Conservation (phyloP, 1,140 invertebrate species). For the Diorhabda elongata region DNA sequence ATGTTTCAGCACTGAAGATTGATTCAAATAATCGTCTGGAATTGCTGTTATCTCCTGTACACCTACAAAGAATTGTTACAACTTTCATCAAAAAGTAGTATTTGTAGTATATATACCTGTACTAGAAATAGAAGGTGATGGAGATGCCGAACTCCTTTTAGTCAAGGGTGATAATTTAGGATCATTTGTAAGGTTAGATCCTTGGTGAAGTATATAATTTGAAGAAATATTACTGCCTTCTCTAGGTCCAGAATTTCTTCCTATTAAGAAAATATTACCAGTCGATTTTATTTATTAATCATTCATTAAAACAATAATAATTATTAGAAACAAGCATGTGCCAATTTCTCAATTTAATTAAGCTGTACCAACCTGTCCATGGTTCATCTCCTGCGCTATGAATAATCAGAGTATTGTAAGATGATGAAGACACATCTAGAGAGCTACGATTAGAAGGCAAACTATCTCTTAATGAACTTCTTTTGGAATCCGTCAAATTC, state of each 20-base stretch:
- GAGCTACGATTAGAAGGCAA: slow-evolving; percentile 69
- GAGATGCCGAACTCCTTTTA: slow-evolving; percentile 40
- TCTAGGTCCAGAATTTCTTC: slow-evolving; percentile 40
- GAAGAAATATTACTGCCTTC: slow-evolving; percentile 30
- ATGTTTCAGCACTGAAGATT: slow-evolving; percentile 81
- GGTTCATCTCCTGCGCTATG: slow-evolving; percentile 67
- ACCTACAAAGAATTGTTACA: slow-evolving; percentile 31
- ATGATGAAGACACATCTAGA: slow-evolving; percentile 68
- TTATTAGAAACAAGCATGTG: not conserved
- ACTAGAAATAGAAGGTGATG: slow-evolving; percentile 38
- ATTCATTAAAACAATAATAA: too few species aligned
- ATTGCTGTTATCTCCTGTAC: slow-evolving; percentile 78
- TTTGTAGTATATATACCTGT: slow-evolving; percentile 20
- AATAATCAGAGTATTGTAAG: slow-evolving; percentile 77
- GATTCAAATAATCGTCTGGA: slow-evolving; percentile 78
- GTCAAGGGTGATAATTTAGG: slow-evolving; percentile 37
- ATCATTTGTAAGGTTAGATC: slow-evolving; percentile 31
- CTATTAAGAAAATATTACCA: slow-evolving; percentile 22
- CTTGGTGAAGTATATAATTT: slow-evolving; percentile 33
- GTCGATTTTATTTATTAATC: not conserved
- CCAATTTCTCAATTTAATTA: not conserved
- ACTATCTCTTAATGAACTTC: slow-evolving; percentile 67
- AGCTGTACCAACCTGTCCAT: slow-evolving; percentile 55
- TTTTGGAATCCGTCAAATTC: slow-evolving; percentile 63
- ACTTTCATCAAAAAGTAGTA: slow-evolving; percentile 3